Evolutionary conservation across 2,888 invertebrate species (phyloP).

Genomic region (Trimorus sp.): DNA sequence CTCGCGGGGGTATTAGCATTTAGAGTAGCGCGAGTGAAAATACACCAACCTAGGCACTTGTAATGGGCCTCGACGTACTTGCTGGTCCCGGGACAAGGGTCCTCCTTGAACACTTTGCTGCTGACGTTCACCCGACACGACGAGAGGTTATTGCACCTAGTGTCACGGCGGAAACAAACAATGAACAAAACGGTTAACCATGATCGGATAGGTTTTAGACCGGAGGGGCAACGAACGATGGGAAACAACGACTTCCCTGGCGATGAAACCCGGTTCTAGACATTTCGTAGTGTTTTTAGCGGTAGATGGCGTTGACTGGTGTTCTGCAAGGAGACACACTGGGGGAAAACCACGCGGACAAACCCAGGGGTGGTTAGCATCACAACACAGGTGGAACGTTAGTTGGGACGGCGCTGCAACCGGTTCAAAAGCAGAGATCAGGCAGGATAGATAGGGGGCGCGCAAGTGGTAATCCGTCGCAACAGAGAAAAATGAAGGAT

Average conservation of each 20-base stretch:
- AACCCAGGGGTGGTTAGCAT: constrained; percentile 48
- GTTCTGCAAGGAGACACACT: constrained; percentile 1
- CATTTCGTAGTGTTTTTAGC: too few species aligned
- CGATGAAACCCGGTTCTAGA: too few species aligned
- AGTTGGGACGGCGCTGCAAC: constrained; percentile 49
- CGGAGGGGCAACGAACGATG: too few species aligned
- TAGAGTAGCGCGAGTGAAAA: constrained; percentile 9
- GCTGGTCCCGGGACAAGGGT: constrained; percentile 84
- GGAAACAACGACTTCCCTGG: too few species aligned
- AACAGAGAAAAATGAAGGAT: constrained; percentile 45
- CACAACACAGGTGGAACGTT: constrained; percentile 52
- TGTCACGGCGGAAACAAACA: constrained; percentile 71
- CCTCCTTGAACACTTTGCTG: constrained; percentile 82
- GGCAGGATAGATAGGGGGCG: constrained; percentile 23
- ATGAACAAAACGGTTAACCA: constrained; percentile 16
- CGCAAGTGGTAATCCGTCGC: constrained; percentile 50
- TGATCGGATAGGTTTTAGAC: too few species aligned
- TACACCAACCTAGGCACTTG: constrained; percentile 81
- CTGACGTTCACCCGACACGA: constrained; percentile 77
- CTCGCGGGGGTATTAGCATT: constrained; percentile 43
- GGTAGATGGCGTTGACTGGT: too few species aligned
- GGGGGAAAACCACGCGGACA: constrained; percentile 17
- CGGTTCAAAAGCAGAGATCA: constrained; percentile 57
- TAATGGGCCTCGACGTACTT: constrained; percentile 86
- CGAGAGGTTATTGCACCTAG: constrained; percentile 79